Percentiles rank a stretch among this genome's conserved stretches.
Conservation (phyloP, 2,797 vertebrate genomes). For the Spea hammondii region DNA sequence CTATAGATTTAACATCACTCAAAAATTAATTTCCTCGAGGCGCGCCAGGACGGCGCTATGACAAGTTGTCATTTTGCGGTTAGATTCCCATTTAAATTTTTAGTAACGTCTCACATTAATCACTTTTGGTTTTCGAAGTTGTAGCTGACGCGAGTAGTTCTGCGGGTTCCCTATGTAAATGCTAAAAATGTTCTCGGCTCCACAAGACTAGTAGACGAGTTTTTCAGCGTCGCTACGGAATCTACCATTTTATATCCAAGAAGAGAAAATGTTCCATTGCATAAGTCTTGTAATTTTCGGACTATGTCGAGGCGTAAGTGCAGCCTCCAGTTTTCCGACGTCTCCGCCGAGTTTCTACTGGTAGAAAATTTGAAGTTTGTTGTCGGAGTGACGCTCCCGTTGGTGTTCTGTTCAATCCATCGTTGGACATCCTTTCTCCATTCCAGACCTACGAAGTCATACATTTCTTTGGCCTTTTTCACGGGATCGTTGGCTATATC, state of each 20-base stretch:
- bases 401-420: slow-evolving; percentile 47
- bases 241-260: slow-evolving; percentile 73
- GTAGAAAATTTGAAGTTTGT: slow-evolving; percentile 23
- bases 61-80: slow-evolving; percentile 7
- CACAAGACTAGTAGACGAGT: slow-evolving; percentile 71
- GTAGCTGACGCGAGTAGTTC: slow-evolving; percentile 8
- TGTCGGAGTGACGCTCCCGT: background rate
- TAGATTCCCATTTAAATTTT: slow-evolving; percentile 11
- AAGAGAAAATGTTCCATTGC: slow-evolving; percentile 69
- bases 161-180: slow-evolving; percentile 43
- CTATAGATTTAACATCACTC: slow-evolving; percentile 15
- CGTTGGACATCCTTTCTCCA: slow-evolving; percentile 32
- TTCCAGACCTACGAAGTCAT: slow-evolving; percentile 36
- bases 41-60: background rate
- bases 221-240: slow-evolving; percentile 68
- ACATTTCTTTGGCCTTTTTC: slow-evolving; percentile 48
- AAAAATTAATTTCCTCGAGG: slow-evolving; percentile 33
- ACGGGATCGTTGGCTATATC: slow-evolving; percentile 73
- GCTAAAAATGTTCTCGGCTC: slow-evolving; percentile 65
- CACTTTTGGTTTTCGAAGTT: background rate
- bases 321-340: slow-evolving; percentile 37
- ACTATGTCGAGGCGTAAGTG: slow-evolving; percentile 31
- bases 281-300: slow-evolving; percentile 25
- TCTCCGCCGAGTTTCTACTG: slow-evolving; percentile 33
- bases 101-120: slow-evolving; percentile 21